Evolutionary conservation across 2,797 vertebrate species (phyloP).

Genomic region (Trachops cirrhosus): DNA sequence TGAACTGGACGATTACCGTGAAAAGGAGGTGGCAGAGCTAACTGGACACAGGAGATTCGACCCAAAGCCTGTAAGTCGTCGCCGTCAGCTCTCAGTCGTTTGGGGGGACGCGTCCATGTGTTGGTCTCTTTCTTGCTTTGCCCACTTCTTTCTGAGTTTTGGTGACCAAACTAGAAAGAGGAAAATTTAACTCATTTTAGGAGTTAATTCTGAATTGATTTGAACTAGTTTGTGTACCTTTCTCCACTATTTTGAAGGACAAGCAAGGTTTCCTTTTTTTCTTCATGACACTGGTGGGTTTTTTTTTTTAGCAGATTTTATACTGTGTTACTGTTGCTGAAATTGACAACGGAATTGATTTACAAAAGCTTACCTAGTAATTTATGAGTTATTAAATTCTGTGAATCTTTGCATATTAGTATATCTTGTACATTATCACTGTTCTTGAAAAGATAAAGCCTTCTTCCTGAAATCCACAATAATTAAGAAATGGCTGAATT

Average conservation of each 20-base stretch:
- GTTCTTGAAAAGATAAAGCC: background rate
- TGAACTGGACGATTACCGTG: slow-evolving; percentile 82
- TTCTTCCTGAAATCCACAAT: slow-evolving; percentile 36
- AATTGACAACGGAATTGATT: slow-evolving; percentile 34
- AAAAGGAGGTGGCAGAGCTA: slow-evolving; percentile 77
- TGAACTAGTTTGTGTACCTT: background rate
- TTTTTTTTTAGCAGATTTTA: background rate
- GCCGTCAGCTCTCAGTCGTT: slow-evolving; percentile 37
- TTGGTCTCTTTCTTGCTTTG: background rate
- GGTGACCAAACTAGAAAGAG: slow-evolving; percentile 1
- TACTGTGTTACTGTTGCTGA: background rate
- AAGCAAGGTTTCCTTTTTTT: slow-evolving; percentile 25
- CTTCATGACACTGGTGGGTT: background rate
- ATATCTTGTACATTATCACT: slow-evolving; percentile 6
- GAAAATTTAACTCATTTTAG: slow-evolving; percentile 10
- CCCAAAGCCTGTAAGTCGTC: slow-evolving; percentile 79
- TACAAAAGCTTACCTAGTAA: slow-evolving; percentile 20
- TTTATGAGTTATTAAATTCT: slow-evolving; percentile 24
- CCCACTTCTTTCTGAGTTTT: background rate
- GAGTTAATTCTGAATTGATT: slow-evolving; percentile 43
- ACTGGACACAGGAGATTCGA: slow-evolving; percentile 76
- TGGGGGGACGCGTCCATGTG: background rate
- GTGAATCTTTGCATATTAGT: background rate
- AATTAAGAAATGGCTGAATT: slow-evolving; percentile 63
- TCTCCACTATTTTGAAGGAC: slow-evolving; percentile 30